Base-by-base conservation (phyloP, 2,113 vertebrate genomes). In the Tachysurus fulvidraco region DNA sequence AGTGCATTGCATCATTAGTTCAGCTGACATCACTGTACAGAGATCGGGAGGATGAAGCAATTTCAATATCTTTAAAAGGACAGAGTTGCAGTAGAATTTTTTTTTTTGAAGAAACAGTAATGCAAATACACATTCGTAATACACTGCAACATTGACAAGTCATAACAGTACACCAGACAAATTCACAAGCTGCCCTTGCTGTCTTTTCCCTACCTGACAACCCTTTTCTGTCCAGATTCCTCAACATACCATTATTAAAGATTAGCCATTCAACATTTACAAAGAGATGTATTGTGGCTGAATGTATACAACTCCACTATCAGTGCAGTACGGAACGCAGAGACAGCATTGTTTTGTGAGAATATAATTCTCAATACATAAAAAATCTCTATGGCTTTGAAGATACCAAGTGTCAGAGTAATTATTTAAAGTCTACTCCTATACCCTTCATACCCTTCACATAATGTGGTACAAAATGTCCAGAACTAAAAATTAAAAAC, bases 121-220 rank as follows among this genome's bases (percentile, higher is more conserved):
- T 89, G 86, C 89, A 88, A 88, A 88, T 79, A 83, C 44, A 30
- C 85, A 30, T 85, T 78, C 28, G 59, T 67, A 88, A 88, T 54
- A 84, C 81, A 88, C 77, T 86, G 80, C 82, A 88, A 90, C 77
- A 85, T 83, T 12, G 41, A 83, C 83, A 83, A 83, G 81, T 83
- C 79, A 74, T 86, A 89, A 88, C 85, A 86, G 80, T 67, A 85
- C 82, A 90, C 88, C 89, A 86, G 67, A 90, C 82, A 84, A 83
- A 80, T 90, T 90, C 85, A 90, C 85, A 77, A 88, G 87, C 89
- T 88, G 89, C 86, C 84, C 67, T 84, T 86, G 82, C 54, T 65
- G 86, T 62, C 86, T 28, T 21, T 83, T 69, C 50, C 14, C 6
- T 60, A n/a, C 64, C 85, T 84, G 71, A 76, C 41, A 76, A 50